phyloP scores from a whole-genome alignment of 1,140 invertebrate genomes.

The Holcopasites calliopsidis region DNA sequence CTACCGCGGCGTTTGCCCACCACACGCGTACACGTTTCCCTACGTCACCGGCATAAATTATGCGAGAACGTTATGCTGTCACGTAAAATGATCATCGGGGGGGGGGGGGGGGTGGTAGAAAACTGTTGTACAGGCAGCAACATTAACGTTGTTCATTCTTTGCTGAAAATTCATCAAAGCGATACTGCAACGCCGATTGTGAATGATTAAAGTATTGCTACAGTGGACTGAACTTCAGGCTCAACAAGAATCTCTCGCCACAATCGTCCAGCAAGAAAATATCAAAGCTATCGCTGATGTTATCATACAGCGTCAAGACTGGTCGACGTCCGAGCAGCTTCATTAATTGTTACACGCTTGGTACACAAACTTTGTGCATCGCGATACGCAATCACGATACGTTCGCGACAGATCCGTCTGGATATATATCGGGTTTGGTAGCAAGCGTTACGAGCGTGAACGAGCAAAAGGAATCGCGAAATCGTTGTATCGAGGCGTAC shows the following conservation, averaged over 20 bases:
- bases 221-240: no score
- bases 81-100: no score
- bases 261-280: neutral
- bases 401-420: neutral
- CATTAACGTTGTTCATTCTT: no score
- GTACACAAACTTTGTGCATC: neutral
- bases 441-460: neutral
- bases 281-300: no score
- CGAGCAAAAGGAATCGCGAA: neutral
- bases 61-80: constrained; percentile 63
- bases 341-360: neutral
- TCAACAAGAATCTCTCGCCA: no score
- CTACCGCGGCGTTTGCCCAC: constrained; percentile 51
- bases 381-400: neutral
- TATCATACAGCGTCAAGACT: neutral
- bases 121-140: no score
- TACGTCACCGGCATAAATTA: constrained; percentile 72
- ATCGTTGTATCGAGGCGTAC: neutral
- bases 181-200: no score
- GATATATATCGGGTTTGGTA: neutral
- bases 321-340: no score
- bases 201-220: no score
- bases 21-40: constrained; percentile 16
- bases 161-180: no score
- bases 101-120: no score